These are phyloP conservation scores for Carassius auratus DNA, from an alignment of 2,113 vertebrate species.

Conservation along the genomic window DNA sequence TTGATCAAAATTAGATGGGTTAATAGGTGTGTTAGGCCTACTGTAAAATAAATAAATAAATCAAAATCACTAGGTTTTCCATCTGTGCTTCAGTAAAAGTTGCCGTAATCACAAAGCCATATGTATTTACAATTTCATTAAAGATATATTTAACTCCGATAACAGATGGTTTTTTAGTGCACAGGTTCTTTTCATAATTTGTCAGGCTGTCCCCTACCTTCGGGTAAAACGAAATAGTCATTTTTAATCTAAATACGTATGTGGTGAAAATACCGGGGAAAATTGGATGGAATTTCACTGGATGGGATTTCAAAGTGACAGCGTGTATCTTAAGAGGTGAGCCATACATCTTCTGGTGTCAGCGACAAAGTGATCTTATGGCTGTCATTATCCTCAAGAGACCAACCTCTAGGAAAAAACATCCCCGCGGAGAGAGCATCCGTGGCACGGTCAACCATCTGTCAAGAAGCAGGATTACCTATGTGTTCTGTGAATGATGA, in stretches of 20 bases:
- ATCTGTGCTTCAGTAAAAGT: not conserved
- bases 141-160: slow-evolving; percentile 19
- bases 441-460: slow-evolving; percentile 24
- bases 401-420: slow-evolving; percentile 20
- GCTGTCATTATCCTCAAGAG: slow-evolving; percentile 16
- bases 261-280: not conserved
- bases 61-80: not conserved
- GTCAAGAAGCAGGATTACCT: slow-evolving; percentile 20
- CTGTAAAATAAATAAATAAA: not conserved
- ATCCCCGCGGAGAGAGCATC: not conserved
- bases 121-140: not conserved
- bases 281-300: not conserved
- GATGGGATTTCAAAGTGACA: slow-evolving; percentile 21
- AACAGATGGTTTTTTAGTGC: not conserved
- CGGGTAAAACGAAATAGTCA: slow-evolving; percentile 2
- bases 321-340: not conserved
- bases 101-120: not conserved
- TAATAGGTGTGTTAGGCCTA: not conserved
- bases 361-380: slow-evolving; percentile 15
- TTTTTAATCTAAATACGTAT: slow-evolving; percentile 12
- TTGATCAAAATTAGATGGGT: not conserved
- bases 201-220: not conserved
- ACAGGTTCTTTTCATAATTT: not conserved
- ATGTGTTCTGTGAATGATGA: slow-evolving; percentile 25
- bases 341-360: slow-evolving; percentile 27